Conservation (phyloP, 2,888 invertebrate species). For the Cosmia pyralina region DNA sequence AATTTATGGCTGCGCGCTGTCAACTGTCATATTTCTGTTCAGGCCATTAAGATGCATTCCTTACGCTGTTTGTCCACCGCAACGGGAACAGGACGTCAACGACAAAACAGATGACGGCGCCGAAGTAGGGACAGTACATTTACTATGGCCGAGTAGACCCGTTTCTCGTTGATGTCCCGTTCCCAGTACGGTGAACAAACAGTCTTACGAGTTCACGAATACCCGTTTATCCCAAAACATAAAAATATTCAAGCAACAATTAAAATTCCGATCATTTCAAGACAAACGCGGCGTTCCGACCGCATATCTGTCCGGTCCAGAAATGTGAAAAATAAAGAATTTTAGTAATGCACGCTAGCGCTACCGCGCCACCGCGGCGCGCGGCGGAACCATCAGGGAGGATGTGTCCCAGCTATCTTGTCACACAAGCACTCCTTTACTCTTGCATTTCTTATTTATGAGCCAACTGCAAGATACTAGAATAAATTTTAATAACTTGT, state of each 20-base stretch:
- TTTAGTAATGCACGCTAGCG: constrained; percentile 79
- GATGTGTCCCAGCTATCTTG: constrained; percentile 84
- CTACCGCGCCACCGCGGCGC: constrained; percentile 73
- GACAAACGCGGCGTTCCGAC: constrained; percentile 57
- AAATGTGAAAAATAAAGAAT: constrained; percentile 83
- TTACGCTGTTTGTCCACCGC: too few species aligned
- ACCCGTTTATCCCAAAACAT: not conserved
- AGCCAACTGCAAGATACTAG: constrained; percentile 75
- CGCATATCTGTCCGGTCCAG: constrained; percentile 68
- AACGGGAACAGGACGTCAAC: too few species aligned
- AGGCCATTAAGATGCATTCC: too few species aligned
- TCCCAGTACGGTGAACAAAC: too few species aligned
- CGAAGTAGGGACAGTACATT: too few species aligned
- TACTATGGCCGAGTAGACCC: too few species aligned
- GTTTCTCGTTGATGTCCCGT: too few species aligned
- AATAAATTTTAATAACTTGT: constrained; percentile 73
- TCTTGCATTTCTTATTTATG: constrained; percentile 82
- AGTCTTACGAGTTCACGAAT: not conserved
- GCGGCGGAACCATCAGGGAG: constrained; percentile 78
- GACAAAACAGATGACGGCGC: too few species aligned
- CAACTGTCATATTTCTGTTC: too few species aligned
- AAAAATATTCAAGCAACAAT: constrained; percentile 7
- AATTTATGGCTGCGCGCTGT: too few species aligned
- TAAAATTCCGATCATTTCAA: constrained; percentile 28
- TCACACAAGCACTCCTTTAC: constrained; percentile 81